Conservation (phyloP, 2,797 vertebrate genomes). For the Dipus sagitta region DNA sequence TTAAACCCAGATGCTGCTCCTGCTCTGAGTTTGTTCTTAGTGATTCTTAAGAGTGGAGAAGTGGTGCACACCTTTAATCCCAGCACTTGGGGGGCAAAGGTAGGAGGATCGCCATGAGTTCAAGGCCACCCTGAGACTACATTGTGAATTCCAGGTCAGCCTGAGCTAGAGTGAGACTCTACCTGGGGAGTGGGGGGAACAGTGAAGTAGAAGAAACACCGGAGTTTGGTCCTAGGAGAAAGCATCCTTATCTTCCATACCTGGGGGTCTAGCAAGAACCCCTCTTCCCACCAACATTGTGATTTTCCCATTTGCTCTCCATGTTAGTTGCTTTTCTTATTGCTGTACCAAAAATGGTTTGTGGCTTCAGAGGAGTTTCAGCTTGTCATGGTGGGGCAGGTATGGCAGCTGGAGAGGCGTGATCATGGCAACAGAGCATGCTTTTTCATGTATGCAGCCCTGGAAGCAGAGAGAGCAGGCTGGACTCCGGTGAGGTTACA, state of each 20-base stretch:
- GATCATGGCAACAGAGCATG: too few species aligned
- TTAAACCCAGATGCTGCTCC: not conserved
- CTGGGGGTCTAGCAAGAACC: not conserved
- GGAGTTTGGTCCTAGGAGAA: not conserved
- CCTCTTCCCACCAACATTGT: not conserved
- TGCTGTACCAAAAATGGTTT: not conserved
- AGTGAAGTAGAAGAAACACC: not conserved
- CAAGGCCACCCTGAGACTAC: too few species aligned
- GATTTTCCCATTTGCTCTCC: not conserved
- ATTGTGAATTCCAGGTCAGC: too few species aligned
- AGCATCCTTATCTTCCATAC: not conserved
- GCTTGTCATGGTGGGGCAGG: not conserved
- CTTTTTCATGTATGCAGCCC: not conserved
- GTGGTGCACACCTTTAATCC: not conserved
- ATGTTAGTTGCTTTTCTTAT: not conserved
- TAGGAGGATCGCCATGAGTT: too few species aligned
- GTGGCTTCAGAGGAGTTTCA: not conserved
- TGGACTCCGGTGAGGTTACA: not conserved
- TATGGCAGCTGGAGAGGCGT: not conserved
- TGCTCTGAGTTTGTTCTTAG: not conserved
- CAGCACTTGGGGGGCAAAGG: too few species aligned
- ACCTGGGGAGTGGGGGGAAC: not conserved
- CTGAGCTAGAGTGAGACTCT: too few species aligned
- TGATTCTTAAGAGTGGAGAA: not conserved
- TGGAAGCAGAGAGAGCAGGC: not conserved